Conservation (phyloP, 2,888 invertebrate species). For the Drosophila infuscata region DNA sequence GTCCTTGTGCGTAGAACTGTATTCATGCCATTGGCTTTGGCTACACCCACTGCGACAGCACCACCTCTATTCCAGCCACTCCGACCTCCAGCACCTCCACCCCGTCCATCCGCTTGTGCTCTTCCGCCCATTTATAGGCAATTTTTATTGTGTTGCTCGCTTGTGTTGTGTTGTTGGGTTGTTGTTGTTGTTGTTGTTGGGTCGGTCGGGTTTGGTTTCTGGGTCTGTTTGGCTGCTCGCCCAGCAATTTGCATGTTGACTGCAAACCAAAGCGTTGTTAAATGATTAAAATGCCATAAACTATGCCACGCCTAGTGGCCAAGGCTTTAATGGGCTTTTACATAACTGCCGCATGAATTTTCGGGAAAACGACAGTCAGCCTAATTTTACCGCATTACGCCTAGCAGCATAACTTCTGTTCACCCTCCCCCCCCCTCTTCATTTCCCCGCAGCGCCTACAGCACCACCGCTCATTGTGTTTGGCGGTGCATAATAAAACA, state of each 20-base stretch:
- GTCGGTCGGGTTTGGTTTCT: slow-evolving; percentile 34
- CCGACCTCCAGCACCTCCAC: slow-evolving; percentile 1
- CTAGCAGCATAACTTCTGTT: slow-evolving; percentile 27
- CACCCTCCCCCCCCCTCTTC: background rate
- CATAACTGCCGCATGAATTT: slow-evolving; percentile 30
- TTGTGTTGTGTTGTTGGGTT: slow-evolving; percentile 26
- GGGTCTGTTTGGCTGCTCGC: slow-evolving; percentile 40
- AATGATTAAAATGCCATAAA: slow-evolving; percentile 80
- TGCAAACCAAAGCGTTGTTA: slow-evolving; percentile 70
- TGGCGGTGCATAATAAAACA: slow-evolving; percentile 29
- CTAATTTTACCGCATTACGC: slow-evolving; percentile 61
- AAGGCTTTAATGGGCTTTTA: slow-evolving; percentile 57
- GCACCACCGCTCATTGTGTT: slow-evolving; percentile 22
- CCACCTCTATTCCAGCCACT: slow-evolving; percentile 3
- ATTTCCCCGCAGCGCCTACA: background rate
- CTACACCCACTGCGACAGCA: slow-evolving; percentile 8
- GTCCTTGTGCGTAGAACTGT: slow-evolving; percentile 64
- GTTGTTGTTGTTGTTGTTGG: slow-evolving; percentile 22
- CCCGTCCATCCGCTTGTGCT: slow-evolving; percentile 17
- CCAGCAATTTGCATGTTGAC: slow-evolving; percentile 77
- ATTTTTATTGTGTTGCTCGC: slow-evolving; percentile 70
- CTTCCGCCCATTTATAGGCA: slow-evolving; percentile 77
- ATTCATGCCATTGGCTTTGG: slow-evolving; percentile 40
- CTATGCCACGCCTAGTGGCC: slow-evolving; percentile 56
- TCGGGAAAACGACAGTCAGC: slow-evolving; percentile 32